A percentile compares a stretch with the other conserved stretches of the same genome.
phyloP scores from a whole-genome alignment of 2,797 vertebrate genomes.

The Anniella stebbinsi region DNA sequence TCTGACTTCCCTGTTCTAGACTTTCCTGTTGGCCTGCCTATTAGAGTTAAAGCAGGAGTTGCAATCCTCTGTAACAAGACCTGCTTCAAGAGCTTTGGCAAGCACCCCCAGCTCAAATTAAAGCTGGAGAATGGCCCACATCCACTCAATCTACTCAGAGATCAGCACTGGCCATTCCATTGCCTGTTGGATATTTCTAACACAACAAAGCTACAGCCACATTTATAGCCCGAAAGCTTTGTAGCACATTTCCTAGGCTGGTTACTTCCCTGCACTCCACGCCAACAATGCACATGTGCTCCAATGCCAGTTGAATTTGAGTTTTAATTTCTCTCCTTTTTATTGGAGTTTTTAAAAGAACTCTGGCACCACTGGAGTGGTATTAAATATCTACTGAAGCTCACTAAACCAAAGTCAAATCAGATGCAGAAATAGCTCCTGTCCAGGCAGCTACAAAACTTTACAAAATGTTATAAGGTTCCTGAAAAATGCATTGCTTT shows the following conservation, averaged over 20 bases:
- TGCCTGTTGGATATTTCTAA: neutral
- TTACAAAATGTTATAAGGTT: conserved; percentile 62
- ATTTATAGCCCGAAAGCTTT: conserved; percentile 24
- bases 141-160: no score
- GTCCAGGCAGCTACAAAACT: neutral
- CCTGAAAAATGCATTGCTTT: conserved; percentile 74
- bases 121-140: no score
- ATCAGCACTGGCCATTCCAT: neutral
- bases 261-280: conserved; percentile 10
- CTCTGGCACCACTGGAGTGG: conserved; percentile 13
- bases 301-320: neutral
- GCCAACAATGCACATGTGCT: no score
- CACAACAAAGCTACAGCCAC: neutral
- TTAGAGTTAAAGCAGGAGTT: neutral
- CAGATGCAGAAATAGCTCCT: conserved; percentile 16
- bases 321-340: conserved; percentile 33
- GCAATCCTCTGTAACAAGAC: neutral
- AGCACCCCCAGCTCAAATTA: neutral
- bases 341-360: conserved; percentile 41
- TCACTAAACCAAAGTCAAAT: conserved; percentile 41
- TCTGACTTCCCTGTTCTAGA: neutral
- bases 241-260: neutral
- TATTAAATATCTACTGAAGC: conserved; percentile 40
- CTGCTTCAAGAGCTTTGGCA: neutral
- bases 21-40: neutral